These are phyloP conservation scores for Phengaris arion DNA, from an alignment of 2,888 invertebrate species.

Conservation along the genomic window DNA sequence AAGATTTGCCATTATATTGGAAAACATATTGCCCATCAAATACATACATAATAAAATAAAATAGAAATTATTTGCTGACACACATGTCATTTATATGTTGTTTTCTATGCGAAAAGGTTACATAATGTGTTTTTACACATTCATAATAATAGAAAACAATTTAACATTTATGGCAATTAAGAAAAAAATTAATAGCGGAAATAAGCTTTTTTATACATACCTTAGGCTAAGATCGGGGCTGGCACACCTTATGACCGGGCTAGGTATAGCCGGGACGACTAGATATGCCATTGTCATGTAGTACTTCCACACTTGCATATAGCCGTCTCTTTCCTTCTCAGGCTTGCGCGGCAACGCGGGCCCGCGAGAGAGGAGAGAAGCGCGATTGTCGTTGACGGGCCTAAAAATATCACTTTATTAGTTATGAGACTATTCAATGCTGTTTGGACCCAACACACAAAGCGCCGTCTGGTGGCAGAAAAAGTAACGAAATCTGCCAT, in stretches of 20 bases:
- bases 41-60: conserved; percentile 17
- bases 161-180: neutral
- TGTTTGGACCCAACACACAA: too few species aligned
- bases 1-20: neutral
- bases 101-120: too few species aligned
- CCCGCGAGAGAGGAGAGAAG: conserved; percentile 91
- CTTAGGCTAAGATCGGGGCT: conserved; percentile 95
- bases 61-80: conserved; percentile 25
- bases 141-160: neutral
- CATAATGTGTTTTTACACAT: neutral
- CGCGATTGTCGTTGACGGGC: conserved; percentile 97
- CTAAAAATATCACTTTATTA: conserved; percentile 70
- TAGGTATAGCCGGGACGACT: conserved; percentile 94
- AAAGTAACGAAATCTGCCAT: too few species aligned
- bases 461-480: too few species aligned
- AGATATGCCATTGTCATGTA: conserved; percentile 98
- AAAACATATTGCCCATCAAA: conserved; percentile 34
- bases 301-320: conserved; percentile 98
- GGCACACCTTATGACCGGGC: conserved; percentile 92
- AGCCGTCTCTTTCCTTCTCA: conserved; percentile 94
- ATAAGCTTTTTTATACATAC: conserved; percentile 66
- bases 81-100: neutral
- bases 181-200: neutral
- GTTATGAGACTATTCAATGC: too few species aligned
- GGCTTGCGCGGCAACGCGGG: conserved; percentile 93